Evolutionary conservation across 2,113 vertebrate genomes (phyloP), one percentile per base, ranked within the genome.

Genomic region (Panurus biarmicus): DNA sequence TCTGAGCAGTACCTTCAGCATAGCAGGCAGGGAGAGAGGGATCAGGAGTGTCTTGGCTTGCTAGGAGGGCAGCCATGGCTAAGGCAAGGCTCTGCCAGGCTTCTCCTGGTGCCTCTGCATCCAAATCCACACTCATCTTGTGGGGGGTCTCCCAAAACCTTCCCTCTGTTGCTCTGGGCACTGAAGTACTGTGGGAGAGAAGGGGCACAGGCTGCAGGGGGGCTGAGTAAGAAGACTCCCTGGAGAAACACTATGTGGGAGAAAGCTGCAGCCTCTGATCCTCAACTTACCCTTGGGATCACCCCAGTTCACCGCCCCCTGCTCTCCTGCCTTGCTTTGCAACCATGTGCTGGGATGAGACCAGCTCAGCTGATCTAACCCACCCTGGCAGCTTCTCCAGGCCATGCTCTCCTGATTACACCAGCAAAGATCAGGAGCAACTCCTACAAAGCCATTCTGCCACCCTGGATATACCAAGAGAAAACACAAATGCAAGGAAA

Each of bases 211-310:
- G 56, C 16, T 90, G 8, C 1, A 7, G 14, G 13, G 36, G 20
- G 57, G 51, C n/a, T 1, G 2, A 54, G 57, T 29, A 48, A 33
- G 23, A 84, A 82, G 25, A 22, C 1, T 72, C 12, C 47, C 44
- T 11, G 9, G 23, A 67, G 53, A 91, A 77, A 44, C 4, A 5
- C 48, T 20, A 0, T 29, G 11, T 72, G 66, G n/a, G 57, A 82
- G 29, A 1, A 3, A 88, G 19, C 26, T 16, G 17, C 10, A 0
- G 44, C 51, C 70, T 89, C 53, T 5, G 4, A 87, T 38, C 36
- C 42, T 48, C 31, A 57, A 0, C 8, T 61, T 5, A 48, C 4
- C 10, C 13, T 4, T 0, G 1, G 15, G 26, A 45, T 56, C 3
- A 0, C 26, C n/a, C 53, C 44, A 50, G 15, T 31, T 82, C 85